Evolutionary conservation across 2,797 vertebrate genomes (phyloP).

Genomic region (Pagetopsis macropterus): DNA sequence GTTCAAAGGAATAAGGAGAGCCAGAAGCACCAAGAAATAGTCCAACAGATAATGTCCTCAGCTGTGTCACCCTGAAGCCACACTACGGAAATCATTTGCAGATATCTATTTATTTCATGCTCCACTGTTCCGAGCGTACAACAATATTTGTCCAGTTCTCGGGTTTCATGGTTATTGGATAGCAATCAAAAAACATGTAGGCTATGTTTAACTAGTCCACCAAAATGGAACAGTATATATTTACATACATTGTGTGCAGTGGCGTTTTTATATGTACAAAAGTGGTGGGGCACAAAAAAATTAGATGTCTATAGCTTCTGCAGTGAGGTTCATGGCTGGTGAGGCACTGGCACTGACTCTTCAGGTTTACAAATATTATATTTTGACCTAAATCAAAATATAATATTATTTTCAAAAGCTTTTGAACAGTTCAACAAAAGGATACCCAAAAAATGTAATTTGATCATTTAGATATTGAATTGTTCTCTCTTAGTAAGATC

Average conservation of each 20-base stretch:
- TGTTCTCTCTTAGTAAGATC: too few relatives aligned
- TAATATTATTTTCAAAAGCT: too few relatives aligned
- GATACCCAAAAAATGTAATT: too few relatives aligned
- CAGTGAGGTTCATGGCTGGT: too few relatives aligned
- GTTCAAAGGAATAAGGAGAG: conserved; percentile 70
- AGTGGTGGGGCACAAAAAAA: too few relatives aligned
- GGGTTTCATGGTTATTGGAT: conserved; percentile 53
- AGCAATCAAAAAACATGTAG: conserved; percentile 52
- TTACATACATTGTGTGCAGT: conserved; percentile 57
- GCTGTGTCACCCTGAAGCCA: conserved; percentile 71
- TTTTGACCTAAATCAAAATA: too few relatives aligned
- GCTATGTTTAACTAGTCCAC: conserved; percentile 46
- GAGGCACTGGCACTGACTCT: too few relatives aligned
- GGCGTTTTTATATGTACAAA: too few relatives aligned
- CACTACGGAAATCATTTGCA: conserved; percentile 68
- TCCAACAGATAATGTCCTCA: conserved; percentile 75
- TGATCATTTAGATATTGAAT: too few relatives aligned
- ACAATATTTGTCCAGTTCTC: conserved; percentile 46
- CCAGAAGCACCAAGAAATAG: conserved; percentile 72
- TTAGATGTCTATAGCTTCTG: too few relatives aligned
- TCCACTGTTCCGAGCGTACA: conserved; percentile 42
- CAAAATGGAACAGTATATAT: conserved; percentile 61
- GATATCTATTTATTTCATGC: conserved; percentile 74
- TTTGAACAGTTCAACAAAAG: too few relatives aligned
- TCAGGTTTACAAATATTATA: too few relatives aligned